These are phyloP conservation scores for Trigoniulus corallinus DNA, from an alignment of 1,140 invertebrate species.

Conservation along the genomic window DNA sequence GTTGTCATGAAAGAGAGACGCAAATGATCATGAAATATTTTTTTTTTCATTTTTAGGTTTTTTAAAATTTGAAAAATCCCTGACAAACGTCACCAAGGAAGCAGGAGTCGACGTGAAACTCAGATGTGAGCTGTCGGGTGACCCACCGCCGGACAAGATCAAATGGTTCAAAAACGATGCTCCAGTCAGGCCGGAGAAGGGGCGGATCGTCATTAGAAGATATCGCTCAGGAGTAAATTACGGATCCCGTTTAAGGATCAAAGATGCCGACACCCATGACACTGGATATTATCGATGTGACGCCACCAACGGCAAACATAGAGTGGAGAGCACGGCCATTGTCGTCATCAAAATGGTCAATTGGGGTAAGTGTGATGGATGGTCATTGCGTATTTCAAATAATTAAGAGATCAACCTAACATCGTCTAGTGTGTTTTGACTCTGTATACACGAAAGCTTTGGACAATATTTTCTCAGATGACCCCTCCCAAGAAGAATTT, in stretches of 20 bases:
- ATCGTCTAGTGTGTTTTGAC: too few relatives aligned
- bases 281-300: constrained; percentile 51
- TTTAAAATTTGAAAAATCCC: constrained; percentile 11
- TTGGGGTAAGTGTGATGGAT: constrained; percentile 22
- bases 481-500: too few relatives aligned
- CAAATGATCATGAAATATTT: too few relatives aligned
- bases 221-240: constrained; percentile 12
- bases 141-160: constrained; percentile 33
- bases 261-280: constrained; percentile 42
- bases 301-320: constrained; percentile 38
- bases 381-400: too few relatives aligned
- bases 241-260: constrained; percentile 38
- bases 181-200: constrained; percentile 32
- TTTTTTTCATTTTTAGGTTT: constrained; percentile 2
- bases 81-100: constrained; percentile 44
- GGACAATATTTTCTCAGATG: too few relatives aligned
- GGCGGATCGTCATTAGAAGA: constrained; percentile 33
- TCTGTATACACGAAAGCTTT: too few relatives aligned
- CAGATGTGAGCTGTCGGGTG: constrained; percentile 46
- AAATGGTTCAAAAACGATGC: constrained; percentile 50
- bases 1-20: too few relatives aligned
- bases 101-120: constrained; percentile 40
- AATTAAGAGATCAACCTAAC: too few relatives aligned
- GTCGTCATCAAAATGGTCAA: constrained; percentile 36
- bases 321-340: constrained; percentile 38